A percentile compares a stretch with the other conserved stretches of the same genome.
Evolutionary conservation across 1,140 invertebrate genomes (phyloP).

Genomic region (Leptinotarsa lineolata): DNA sequence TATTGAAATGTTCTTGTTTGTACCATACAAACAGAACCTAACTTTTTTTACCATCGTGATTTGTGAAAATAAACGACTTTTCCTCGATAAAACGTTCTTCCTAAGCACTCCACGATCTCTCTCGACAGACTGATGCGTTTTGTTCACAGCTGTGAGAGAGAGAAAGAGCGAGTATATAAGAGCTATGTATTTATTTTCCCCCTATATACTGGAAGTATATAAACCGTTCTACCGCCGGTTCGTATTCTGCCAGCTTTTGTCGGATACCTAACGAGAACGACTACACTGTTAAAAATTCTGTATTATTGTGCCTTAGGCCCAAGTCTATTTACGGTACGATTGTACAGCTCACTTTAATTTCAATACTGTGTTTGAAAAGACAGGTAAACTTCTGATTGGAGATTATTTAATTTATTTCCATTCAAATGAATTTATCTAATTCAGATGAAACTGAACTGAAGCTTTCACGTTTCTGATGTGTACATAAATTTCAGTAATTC

Average conservation of each 20-base stretch:
- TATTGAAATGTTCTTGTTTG: slow-evolving; percentile 8
- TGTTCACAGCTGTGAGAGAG: slow-evolving; percentile 51
- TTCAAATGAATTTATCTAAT: not conserved
- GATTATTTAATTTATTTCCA: not conserved
- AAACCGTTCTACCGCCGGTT: slow-evolving; percentile 48
- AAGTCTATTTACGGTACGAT: not conserved
- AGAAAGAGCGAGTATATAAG: slow-evolving; percentile 41
- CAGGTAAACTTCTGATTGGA: not conserved
- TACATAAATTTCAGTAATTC: too few relatives aligned
- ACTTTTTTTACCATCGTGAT: slow-evolving; percentile 34
- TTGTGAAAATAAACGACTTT: slow-evolving; percentile 38
- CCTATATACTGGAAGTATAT: slow-evolving; percentile 47
- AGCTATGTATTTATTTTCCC: slow-evolving; percentile 52
- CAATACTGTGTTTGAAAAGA: not conserved
- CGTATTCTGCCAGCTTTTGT: slow-evolving; percentile 50
- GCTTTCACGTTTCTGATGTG: too few relatives aligned
- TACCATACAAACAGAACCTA: slow-evolving; percentile 10
- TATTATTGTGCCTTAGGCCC: slow-evolving; percentile 12
- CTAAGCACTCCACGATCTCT: slow-evolving; percentile 50
- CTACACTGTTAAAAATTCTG: slow-evolving; percentile 43
- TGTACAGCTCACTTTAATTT: not conserved
- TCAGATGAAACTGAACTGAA: not conserved
- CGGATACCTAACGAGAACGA: slow-evolving; percentile 48
- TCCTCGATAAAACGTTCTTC: slow-evolving; percentile 36
- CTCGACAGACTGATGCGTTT: slow-evolving; percentile 53